Base-by-base conservation (phyloP, 2,797 vertebrate species). In the Microchirus variegatus region DNA sequence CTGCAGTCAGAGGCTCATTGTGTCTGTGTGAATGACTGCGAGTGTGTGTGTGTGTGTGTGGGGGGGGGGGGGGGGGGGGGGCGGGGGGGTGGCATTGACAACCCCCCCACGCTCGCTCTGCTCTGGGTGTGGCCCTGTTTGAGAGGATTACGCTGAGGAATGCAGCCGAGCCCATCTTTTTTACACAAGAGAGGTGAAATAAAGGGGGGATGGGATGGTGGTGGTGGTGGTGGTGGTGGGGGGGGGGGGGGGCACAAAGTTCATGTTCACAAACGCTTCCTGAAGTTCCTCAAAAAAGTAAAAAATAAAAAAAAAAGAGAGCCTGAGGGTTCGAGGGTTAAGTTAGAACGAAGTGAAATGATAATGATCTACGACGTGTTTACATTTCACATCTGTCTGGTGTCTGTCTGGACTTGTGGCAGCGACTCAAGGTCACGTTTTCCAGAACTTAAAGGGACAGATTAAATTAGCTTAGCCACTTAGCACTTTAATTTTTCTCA, bases 131-230 rank as follows among this genome's bases (percentile, higher is more conserved):
- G 86, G 86, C 83, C 84, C 86, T 73, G 78, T 87, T 86, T 49
- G 52, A 74, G 75, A 81, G 88, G 90, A 90, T 90, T 91, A 91
- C 70, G 35, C 71, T 9, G 77, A 89, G 89, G 90, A 91, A 91
- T 91, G 89, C 63, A 63, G 82, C 78, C 75, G n/a, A 80, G 77
- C 86, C 85, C 85, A 87, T 88, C 81, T 85, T 86, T 85, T 87
- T 85, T 31, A 84, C 86, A 85, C 70, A 81, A 73, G 62, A 44
- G 74, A 5, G 66, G 46, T 43, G 59, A 19, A 52, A 12, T 35
- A 47, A 56, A 44, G 1, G 48, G 45, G 63, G 22, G 22, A 22
- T 19, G 51, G n/a, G 36, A 47, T 55, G 44, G 1, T 38, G 9
- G 8, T 58, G 63, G 73, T n/a, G n/a, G n/a, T n/a, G n/a, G 26